phyloP scores from a whole-genome alignment of 2,888 invertebrate genomes.

The Laspeyria flexula region DNA sequence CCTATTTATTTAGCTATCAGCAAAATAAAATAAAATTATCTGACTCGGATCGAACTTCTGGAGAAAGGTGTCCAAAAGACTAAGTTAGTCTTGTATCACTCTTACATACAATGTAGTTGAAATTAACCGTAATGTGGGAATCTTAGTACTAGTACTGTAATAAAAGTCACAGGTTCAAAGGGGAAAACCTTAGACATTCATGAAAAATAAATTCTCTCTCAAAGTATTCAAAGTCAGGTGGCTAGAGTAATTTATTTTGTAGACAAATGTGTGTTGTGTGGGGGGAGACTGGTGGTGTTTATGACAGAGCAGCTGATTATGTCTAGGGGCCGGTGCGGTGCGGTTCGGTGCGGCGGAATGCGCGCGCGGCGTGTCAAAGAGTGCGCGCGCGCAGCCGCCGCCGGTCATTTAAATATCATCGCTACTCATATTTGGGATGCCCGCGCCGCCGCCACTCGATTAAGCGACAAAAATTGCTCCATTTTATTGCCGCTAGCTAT shows the following conservation, averaged over 20 bases:
- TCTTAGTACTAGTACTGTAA: too few species aligned
- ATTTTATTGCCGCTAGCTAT: conserved; percentile 46
- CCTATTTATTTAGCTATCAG: too few species aligned
- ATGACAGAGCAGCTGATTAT: not conserved
- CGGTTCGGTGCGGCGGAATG: conserved; percentile 26
- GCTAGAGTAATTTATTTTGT: not conserved
- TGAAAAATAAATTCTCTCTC: too few species aligned
- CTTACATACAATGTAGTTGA: too few species aligned
- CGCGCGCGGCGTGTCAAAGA: conserved; percentile 47
- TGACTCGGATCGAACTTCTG: too few species aligned
- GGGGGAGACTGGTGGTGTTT: not conserved
- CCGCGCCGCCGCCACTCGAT: conserved; percentile 43
- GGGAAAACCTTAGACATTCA: too few species aligned
- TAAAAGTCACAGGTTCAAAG: too few species aligned
- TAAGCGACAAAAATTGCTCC: conserved; percentile 67
- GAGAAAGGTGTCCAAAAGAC: too few species aligned
- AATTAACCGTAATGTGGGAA: too few species aligned
- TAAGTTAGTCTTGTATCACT: too few species aligned
- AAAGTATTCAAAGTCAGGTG: too few species aligned
- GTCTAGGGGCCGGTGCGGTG: not conserved
- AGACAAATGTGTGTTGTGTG: not conserved
- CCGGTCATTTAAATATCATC: conserved; percentile 66
- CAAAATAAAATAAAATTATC: too few species aligned
- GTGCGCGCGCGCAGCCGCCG: conserved; percentile 41
- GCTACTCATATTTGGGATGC: conserved; percentile 55